Conservation (phyloP, 1,140 invertebrate species). For the Argopecten irradians region DNA sequence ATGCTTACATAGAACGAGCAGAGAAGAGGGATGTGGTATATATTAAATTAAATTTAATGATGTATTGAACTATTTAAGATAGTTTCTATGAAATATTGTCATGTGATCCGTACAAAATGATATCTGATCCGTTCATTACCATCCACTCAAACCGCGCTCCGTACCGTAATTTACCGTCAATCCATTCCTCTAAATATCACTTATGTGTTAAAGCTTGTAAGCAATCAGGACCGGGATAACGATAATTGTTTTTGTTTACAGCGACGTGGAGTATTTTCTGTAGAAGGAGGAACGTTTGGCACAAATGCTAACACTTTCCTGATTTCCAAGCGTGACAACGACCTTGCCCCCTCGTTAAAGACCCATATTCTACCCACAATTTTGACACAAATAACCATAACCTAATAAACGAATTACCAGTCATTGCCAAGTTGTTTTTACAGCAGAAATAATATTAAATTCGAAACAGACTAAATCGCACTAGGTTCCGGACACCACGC, state of each 20-base stretch:
- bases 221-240: background rate
- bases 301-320: background rate
- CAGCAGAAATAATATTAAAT: background rate
- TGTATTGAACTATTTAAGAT: too few relatives aligned
- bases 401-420: background rate
- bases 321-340: background rate
- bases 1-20: too few relatives aligned
- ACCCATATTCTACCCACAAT: background rate
- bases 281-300: background rate
- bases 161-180: too few relatives aligned
- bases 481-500: background rate
- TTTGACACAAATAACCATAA: background rate
- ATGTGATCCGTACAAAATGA: too few relatives aligned
- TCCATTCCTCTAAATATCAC: background rate
- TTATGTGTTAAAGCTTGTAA: background rate
- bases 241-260: background rate
- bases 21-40: too few relatives aligned
- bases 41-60: too few relatives aligned
- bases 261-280: background rate
- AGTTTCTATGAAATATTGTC: too few relatives aligned
- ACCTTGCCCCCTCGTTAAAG: background rate
- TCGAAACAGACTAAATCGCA: background rate
- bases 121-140: too few relatives aligned
- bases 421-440: background rate
- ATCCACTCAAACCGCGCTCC: too few relatives aligned